phyloP scores from a whole-genome alignment of 2,797 vertebrate species.

The Rhodeus uyekii region DNA sequence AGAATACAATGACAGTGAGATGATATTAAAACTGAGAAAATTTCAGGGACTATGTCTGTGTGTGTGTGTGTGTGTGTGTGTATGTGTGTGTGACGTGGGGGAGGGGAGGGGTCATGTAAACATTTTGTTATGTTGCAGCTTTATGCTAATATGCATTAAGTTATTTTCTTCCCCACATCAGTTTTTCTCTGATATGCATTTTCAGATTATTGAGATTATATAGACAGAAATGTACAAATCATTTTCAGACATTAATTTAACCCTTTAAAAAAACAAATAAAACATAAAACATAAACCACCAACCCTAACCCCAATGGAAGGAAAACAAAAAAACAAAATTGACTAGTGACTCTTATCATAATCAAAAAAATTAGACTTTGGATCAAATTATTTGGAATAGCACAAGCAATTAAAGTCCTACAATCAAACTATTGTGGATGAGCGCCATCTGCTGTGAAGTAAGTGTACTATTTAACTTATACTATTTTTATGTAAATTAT shows the following conservation, averaged over 20 bases:
- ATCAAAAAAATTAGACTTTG: not conserved
- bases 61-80: too few relatives aligned
- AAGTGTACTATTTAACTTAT: not conserved
- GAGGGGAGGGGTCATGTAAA: too few relatives aligned
- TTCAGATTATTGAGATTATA: too few relatives aligned
- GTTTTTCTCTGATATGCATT: not conserved
- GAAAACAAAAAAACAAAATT: not conserved
- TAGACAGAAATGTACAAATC: too few relatives aligned
- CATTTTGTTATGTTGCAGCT: too few relatives aligned
- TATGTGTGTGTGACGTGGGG: too few relatives aligned
- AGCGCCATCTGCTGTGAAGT: conserved; percentile 18
- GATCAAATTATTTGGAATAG: not conserved
- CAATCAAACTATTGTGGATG: not conserved
- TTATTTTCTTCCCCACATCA: not conserved
- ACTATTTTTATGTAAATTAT: not conserved
- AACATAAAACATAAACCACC: not conserved
- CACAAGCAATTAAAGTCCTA: not conserved
- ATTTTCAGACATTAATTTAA: too few relatives aligned
- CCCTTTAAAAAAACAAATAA: too few relatives aligned
- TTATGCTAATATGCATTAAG: not conserved
- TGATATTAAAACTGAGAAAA: not conserved
- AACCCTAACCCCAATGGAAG: not conserved
- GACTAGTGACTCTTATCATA: too few relatives aligned
- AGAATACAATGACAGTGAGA: not conserved
- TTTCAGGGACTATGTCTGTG: too few relatives aligned